Conservation (phyloP, 1,140 invertebrate species). For the Neodiprion pinetum region DNA sequence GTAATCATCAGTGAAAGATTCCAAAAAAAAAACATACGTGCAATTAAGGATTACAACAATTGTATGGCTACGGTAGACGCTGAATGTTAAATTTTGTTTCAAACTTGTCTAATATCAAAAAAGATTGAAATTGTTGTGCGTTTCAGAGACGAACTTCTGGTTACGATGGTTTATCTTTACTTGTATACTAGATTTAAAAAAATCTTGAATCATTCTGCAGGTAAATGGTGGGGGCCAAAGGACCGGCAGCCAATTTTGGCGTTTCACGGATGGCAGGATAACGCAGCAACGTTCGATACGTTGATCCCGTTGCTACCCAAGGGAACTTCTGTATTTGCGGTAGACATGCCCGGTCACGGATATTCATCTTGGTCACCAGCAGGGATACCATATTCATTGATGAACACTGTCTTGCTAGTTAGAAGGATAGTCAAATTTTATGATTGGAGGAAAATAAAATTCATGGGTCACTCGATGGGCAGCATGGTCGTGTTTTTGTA, state of each 20-base stretch:
- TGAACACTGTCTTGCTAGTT: slow-evolving; percentile 65
- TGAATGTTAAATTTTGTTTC: too few species aligned
- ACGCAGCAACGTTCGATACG: slow-evolving; percentile 76
- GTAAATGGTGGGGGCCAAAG: slow-evolving; percentile 72
- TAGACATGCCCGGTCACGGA: slow-evolving; percentile 79
- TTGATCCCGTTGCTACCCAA: slow-evolving; percentile 68
- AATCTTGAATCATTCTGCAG: slow-evolving; percentile 26
- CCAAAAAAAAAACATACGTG: too few species aligned
- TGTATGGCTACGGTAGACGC: too few species aligned
- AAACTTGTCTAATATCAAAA: too few species aligned
- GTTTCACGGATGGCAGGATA: slow-evolving; percentile 80
- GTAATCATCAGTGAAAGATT: too few species aligned
- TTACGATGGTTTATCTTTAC: too few species aligned
- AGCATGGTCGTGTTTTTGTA: slow-evolving; percentile 67
- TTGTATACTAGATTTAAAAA: too few species aligned
- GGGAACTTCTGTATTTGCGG: slow-evolving; percentile 67
- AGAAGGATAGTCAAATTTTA: slow-evolving; percentile 68
- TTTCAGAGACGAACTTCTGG: too few species aligned
- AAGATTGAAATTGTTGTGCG: too few species aligned
- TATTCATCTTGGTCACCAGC: slow-evolving; percentile 70
- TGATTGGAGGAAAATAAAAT: slow-evolving; percentile 73
- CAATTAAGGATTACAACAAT: too few species aligned
- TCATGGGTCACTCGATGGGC: slow-evolving; percentile 74
- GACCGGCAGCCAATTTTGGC: slow-evolving; percentile 70
- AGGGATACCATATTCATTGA: slow-evolving; percentile 68